Percentiles rank a stretch among this genome's conserved stretches.
These are phyloP conservation scores for Psilopsiagon aurifrons DNA, from an alignment of 2,113 vertebrate species.

Conservation along the genomic window DNA sequence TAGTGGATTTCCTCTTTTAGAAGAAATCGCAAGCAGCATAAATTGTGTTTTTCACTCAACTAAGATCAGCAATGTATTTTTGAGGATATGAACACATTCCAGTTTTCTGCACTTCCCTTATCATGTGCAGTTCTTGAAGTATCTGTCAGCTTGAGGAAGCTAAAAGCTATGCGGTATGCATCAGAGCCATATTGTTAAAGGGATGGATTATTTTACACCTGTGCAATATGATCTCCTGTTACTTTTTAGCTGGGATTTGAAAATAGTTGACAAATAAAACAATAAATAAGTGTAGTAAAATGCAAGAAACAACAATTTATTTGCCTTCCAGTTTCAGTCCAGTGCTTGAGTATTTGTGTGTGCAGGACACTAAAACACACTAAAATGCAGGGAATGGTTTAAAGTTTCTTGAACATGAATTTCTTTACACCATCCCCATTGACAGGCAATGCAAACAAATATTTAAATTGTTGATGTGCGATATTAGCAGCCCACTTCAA, in stretches of 20 bases:
- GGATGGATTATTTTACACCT: not conserved
- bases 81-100: not conserved
- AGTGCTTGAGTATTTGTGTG: not conserved
- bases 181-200: not conserved
- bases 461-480: not conserved
- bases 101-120: not conserved
- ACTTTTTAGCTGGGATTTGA: not conserved
- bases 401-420: not conserved
- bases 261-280: not conserved
- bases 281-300: not conserved
- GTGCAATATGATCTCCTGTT: not conserved
- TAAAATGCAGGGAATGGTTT: not conserved
- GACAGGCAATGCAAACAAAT: not conserved
- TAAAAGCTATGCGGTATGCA: not conserved
- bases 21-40: not conserved
- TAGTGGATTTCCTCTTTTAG: not conserved
- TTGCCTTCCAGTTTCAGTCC: not conserved
- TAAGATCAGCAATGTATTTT: not conserved
- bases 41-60: not conserved
- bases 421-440: not conserved
- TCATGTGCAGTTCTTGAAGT: not conserved
- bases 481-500: not conserved
- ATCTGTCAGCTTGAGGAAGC: not conserved
- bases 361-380: not conserved
- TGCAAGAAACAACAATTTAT: not conserved